Conservation (phyloP, 1,140 invertebrate genomes). For the Cotesia glomerata region DNA sequence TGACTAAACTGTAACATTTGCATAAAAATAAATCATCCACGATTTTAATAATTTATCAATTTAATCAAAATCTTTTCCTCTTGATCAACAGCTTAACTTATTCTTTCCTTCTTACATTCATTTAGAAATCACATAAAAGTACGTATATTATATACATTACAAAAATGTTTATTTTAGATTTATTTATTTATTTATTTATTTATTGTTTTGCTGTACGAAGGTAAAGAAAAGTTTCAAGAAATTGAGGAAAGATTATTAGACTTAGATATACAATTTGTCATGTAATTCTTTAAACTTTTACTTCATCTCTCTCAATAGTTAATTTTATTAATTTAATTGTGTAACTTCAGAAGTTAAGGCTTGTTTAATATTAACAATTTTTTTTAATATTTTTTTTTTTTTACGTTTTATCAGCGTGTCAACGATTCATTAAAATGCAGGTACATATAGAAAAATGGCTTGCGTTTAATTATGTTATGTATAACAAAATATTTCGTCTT, state of each 20-base stretch:
- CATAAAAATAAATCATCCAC: background rate
- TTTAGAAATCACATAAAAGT: conserved; percentile 8
- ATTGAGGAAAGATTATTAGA: background rate
- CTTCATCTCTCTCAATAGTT: background rate
- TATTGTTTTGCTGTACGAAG: background rate
- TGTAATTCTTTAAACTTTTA: background rate
- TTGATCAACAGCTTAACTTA: background rate
- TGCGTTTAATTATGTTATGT: conserved; percentile 21
- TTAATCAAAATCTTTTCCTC: no score
- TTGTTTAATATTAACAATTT: conserved; percentile 36
- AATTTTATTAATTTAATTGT: conserved; percentile 2
- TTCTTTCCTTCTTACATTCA: background rate
- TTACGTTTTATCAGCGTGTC: conserved; percentile 27
- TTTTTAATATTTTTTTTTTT: background rate
- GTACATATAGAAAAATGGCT: conserved; percentile 42
- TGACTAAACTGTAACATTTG: background rate
- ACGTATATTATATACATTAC: conserved; percentile 10
- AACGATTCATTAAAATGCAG: conserved; percentile 37
- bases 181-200: no score
- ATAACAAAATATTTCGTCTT: conserved; percentile 42
- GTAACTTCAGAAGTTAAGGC: conserved; percentile 32
- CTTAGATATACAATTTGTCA: conserved; percentile 3
- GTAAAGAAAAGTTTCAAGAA: background rate
- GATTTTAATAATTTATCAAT: background rate
- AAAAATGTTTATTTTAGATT: background rate